These are phyloP conservation scores for Platichthys stellatus DNA, from an alignment of 2,113 vertebrate genomes.

Conservation along the genomic window DNA sequence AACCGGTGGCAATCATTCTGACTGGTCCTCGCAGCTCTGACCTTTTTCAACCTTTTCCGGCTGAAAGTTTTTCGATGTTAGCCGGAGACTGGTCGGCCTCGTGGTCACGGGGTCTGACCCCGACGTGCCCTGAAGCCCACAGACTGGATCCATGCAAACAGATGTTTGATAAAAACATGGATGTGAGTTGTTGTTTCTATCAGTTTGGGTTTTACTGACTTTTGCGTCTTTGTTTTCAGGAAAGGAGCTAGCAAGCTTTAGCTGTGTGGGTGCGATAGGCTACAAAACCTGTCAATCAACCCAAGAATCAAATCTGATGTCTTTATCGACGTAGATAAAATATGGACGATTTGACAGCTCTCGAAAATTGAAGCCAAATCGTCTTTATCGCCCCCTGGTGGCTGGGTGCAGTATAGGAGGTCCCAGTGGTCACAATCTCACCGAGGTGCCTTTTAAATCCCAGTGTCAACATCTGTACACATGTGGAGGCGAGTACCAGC, in stretches of 20 bases:
- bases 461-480: too few species aligned
- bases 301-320: too few species aligned
- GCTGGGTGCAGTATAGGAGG: too few species aligned
- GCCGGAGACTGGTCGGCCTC: slow-evolving; percentile 22
- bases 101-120: neutral
- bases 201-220: neutral
- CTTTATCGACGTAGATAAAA: too few species aligned
- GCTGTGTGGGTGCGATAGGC: too few species aligned
- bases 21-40: slow-evolving; percentile 47
- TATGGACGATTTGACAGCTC: too few species aligned
- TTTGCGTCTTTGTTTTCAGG: neutral
- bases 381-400: too few species aligned
- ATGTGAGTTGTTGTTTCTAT: neutral
- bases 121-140: slow-evolving; percentile 25
- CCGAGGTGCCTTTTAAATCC: too few species aligned
- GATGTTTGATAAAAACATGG: neutral
- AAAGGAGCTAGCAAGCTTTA: neutral
- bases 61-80: slow-evolving; percentile 42
- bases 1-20: slow-evolving; percentile 53
- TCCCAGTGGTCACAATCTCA: too few species aligned
- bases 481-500: neutral
- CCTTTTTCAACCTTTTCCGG: slow-evolving; percentile 60
- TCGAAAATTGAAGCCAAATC: too few species aligned
- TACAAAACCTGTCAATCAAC: too few species aligned
- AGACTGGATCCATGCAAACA: slow-evolving; percentile 18